phyloP scores from a whole-genome alignment of 2,888 invertebrate genomes.

The Papilio gigon region DNA sequence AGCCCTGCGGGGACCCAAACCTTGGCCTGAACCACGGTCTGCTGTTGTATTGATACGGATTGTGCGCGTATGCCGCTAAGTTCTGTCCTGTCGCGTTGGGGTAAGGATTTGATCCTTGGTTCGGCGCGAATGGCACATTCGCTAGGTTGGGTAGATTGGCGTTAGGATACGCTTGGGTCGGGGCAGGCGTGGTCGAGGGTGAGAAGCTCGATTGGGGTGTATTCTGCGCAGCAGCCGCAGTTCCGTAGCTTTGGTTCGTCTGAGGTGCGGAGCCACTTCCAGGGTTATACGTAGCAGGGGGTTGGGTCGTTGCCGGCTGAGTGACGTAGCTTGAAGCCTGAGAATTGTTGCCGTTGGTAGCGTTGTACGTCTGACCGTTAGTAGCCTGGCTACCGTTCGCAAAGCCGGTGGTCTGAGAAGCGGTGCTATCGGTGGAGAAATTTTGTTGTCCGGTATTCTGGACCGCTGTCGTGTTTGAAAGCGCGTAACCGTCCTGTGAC shows the following conservation, averaged over 20 bases:
- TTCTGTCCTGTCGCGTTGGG: constrained; percentile 78
- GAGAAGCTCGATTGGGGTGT: constrained; percentile 67
- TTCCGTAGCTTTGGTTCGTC: constrained; percentile 59
- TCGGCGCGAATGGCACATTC: constrained; percentile 65
- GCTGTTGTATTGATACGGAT: constrained; percentile 75
- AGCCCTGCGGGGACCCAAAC: constrained; percentile 75
- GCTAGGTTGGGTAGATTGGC: constrained; percentile 64
- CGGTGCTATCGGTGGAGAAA: constrained; percentile 60
- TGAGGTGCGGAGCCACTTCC: constrained; percentile 63
- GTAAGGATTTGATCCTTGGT: constrained; percentile 68
- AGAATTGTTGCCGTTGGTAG: constrained; percentile 57
- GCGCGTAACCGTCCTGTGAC: constrained; percentile 68
- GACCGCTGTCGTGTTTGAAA: constrained; percentile 54
- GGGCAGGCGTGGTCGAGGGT: constrained; percentile 72
- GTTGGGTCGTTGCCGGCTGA: constrained; percentile 62
- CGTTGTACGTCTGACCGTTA: constrained; percentile 59
- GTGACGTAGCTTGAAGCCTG: constrained; percentile 58
- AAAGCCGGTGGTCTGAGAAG: constrained; percentile 59
- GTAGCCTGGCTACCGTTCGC: constrained; percentile 59
- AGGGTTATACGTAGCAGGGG: constrained; percentile 63
- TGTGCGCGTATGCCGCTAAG: constrained; percentile 75
- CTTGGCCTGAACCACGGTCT: constrained; percentile 75
- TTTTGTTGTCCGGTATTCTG: constrained; percentile 60
- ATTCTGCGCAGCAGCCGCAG: constrained; percentile 60
- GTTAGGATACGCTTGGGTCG: constrained; percentile 65